Evolutionary conservation across 92 coral and sea anemone genomes (phyloP).

Genomic region (Plumapathes pennacea): DNA sequence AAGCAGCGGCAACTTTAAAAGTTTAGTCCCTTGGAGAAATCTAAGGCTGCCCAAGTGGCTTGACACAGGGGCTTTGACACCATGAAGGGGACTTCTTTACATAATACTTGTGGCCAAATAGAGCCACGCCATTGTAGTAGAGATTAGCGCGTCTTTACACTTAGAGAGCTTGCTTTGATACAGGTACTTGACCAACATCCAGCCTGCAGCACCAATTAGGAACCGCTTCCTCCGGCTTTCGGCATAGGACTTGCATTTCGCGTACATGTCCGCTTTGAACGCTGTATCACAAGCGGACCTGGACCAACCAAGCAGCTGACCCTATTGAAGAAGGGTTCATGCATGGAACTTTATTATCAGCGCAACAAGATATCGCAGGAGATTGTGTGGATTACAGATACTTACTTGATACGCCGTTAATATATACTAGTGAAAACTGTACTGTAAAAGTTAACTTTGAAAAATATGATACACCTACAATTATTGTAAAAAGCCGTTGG

Average conservation of each 20-base stretch:
- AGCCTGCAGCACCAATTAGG: slow-evolving; percentile 2
- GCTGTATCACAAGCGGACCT: slow-evolving; percentile 43
- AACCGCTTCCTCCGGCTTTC: slow-evolving; percentile 33
- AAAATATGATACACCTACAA: not conserved
- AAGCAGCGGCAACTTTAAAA: too few species aligned
- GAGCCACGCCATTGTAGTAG: slow-evolving; percentile 59
- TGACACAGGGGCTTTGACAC: too few species aligned
- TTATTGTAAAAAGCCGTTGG: not conserved
- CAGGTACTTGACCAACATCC: slow-evolving; percentile 33
- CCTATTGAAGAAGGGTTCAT: slow-evolving; percentile 12
- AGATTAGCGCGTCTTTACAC: slow-evolving; percentile 50
- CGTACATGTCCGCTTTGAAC: slow-evolving; percentile 54
- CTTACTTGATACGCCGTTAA: not conserved
- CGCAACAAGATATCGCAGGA: not conserved
- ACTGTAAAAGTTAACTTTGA: not conserved
- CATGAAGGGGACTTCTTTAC: slow-evolving; percentile 59
- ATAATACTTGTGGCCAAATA: slow-evolving; percentile 47
- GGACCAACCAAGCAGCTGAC: slow-evolving; percentile 48
- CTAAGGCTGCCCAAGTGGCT: too few species aligned
- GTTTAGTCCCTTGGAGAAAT: too few species aligned
- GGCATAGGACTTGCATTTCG: slow-evolving; percentile 32
- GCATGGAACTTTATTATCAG: not conserved
- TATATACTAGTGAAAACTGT: not conserved
- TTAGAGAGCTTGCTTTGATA: slow-evolving; percentile 22
- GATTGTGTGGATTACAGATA: not conserved